Evolutionary conservation across 1,140 invertebrate species (phyloP), one percentile per base, ranked within the genome.

Genomic region (Caenorhabditis remanei): DNA sequence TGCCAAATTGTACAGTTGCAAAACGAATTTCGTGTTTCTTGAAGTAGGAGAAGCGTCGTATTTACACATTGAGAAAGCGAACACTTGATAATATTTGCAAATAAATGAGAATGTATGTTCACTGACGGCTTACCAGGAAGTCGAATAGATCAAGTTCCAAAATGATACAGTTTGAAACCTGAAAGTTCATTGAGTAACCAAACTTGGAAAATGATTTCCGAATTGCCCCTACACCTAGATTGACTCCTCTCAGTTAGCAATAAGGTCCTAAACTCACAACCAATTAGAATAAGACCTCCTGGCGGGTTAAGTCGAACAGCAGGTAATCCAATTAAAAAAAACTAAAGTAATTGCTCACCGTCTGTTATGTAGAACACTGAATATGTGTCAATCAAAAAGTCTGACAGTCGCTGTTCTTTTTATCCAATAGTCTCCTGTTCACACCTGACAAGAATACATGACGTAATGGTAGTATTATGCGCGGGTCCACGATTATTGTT

Each of bases 31-130:
- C 61, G 55, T 58, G 55, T 19, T n/a, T 19, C 19, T 58, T 6
- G 55, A 53, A 14, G n/a, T 6, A 53, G 16, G 9, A 7, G 61
- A 65, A 65, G 61, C 61, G 19, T 65, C 11, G 65, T 71, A 71
- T 71, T 71, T 71, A 50, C 46, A 79, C 71, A 50, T 46, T 24
- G n/a, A 50, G 43, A 53, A 16, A 16, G 50, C 11, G 21, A 24
- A 79, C 71, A 50, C 71, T 50, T 50, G 71, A 50, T 50, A 79
- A 24, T 53, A 50, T 79, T 50, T 24, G 71, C 71, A 79, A 79
- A 79, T 79, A 71, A 11, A 67, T 43, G 5, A 32, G 41, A 11
- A 65, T 65, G 40, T 65, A 40, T 40, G n/a, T n/a, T 16, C 9
- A 53, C 50, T 16, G 32, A 32, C 32, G 32, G 32, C 32, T 32